Conservation (phyloP, 2,113 vertebrate genomes). For the Bubalus kerabau region DNA sequence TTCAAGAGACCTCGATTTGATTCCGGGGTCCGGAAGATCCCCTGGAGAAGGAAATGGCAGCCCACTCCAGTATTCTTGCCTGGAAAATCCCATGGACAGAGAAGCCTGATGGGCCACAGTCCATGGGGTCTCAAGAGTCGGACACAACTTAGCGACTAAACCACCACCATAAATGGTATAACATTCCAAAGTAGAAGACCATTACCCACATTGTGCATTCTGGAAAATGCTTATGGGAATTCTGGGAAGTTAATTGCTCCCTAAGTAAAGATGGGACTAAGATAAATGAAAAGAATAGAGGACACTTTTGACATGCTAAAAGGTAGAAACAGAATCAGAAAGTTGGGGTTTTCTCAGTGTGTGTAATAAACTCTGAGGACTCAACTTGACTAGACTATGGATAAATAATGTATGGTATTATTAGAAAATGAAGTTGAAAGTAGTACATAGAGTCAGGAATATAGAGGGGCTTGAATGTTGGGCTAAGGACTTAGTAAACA, state of each 20-base stretch:
- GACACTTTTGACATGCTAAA: not conserved
- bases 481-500: not conserved
- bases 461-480: not conserved
- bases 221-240: not conserved
- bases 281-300: not conserved
- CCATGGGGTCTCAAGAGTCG: not conserved
- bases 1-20: not conserved
- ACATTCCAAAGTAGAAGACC: not conserved
- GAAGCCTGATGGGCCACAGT: accelerated
- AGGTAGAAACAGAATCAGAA: not conserved
- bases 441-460: not conserved
- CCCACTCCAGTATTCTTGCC: not conserved
- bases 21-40: not conserved
- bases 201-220: not conserved
- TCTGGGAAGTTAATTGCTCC: not conserved
- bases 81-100: not conserved
- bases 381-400: not conserved
- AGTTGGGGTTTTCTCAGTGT: not conserved
- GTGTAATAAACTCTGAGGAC: not conserved
- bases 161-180: not conserved
- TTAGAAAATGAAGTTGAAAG: not conserved
- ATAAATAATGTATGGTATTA: not conserved
- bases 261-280: not conserved
- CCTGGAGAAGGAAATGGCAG: not conserved
- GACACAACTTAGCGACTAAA: not conserved